phyloP scores from a whole-genome alignment of 1,140 invertebrate species.

The Myzus persicae region DNA sequence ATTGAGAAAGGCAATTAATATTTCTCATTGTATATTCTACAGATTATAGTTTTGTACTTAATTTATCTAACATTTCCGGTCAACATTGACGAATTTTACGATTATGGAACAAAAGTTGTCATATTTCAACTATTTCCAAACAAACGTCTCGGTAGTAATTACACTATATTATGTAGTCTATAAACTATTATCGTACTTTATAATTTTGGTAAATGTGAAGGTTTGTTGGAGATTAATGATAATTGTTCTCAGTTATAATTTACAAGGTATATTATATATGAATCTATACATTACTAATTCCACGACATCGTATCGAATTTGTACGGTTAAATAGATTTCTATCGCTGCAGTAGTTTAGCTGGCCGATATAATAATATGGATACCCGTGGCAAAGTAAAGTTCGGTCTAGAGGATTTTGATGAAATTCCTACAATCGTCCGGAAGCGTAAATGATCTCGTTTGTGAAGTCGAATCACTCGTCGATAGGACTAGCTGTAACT shows the following conservation, averaged over 20 bases:
- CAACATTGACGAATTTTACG: background rate
- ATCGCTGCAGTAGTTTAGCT: background rate
- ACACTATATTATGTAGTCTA: no score
- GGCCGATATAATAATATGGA: background rate
- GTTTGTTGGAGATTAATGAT: background rate
- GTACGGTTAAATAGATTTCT: background rate
- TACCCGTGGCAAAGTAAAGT: background rate
- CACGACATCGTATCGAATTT: background rate
- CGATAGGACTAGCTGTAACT: background rate
- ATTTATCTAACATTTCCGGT: background rate
- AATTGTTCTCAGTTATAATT: background rate
- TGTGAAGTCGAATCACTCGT: background rate
- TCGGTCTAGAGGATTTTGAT: background rate
- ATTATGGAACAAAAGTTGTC: background rate
- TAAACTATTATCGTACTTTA: background rate
- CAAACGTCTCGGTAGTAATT: no score
- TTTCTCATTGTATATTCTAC: background rate
- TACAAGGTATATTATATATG: no score
- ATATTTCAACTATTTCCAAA: background rate
- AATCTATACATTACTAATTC: background rate
- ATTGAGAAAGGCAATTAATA: background rate
- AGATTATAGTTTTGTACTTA: background rate
- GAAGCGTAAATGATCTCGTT: slow-evolving; percentile 27
- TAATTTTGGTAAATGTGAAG: background rate
- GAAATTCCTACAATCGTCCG: background rate